A percentile compares a stretch with the other conserved stretches of the same genome.
Evolutionary conservation across 2,888 invertebrate genomes (phyloP).

Genomic region (Aphidius colemani): DNA sequence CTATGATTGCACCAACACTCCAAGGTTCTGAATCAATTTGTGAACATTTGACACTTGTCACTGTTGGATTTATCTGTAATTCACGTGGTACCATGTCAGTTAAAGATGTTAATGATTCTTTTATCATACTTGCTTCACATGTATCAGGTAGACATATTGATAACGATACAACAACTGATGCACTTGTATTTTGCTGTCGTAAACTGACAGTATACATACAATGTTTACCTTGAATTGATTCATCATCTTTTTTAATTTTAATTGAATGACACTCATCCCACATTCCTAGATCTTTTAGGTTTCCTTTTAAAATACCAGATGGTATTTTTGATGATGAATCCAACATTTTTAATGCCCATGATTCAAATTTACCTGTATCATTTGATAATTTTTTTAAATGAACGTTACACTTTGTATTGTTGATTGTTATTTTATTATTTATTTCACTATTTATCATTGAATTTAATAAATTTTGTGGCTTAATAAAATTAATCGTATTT

Average conservation of each 20-base stretch:
- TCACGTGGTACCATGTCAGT: neutral
- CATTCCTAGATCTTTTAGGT: constrained; percentile 59
- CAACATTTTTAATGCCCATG: constrained; percentile 48
- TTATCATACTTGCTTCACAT: neutral
- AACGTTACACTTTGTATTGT: constrained; percentile 13
- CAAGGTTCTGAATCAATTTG: constrained; percentile 24
- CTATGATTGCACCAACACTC: constrained; percentile 32
- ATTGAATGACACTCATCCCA: constrained; percentile 44
- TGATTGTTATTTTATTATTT: neutral
- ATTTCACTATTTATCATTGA: neutral
- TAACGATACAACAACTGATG: neutral
- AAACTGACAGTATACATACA: constrained; percentile 2
- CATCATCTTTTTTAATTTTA: neutral
- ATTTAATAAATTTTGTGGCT: constrained; percentile 2
- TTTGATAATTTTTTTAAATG: constrained; percentile 12
- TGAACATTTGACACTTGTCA: constrained; percentile 1
- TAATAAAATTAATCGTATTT: neutral
- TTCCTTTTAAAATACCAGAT: constrained; percentile 59
- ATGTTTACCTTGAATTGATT: constrained; percentile 1
- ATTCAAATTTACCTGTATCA: constrained; percentile 1
- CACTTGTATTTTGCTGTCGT: neutral
- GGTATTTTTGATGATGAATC: constrained; percentile 62
- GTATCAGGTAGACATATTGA: constrained; percentile 11
- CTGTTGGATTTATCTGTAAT: neutral
- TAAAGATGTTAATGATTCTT: too few relatives aligned